Percentiles rank a stretch among this genome's conserved stretches.
These are phyloP conservation scores for Rhabdomys dilectus DNA, from an alignment of 2,113 vertebrate species.

Conservation along the genomic window DNA sequence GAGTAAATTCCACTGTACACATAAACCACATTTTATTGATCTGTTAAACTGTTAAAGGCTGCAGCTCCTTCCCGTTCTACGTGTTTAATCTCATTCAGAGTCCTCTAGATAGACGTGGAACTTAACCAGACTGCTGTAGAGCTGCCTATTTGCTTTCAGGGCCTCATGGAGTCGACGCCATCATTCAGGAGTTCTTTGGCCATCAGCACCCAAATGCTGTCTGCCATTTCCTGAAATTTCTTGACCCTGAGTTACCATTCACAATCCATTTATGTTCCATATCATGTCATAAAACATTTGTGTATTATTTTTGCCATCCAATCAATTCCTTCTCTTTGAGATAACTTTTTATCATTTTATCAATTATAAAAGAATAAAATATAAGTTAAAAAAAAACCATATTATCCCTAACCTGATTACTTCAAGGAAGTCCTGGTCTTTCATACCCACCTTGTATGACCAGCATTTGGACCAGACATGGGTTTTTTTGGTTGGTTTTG, in stretches of 20 bases:
- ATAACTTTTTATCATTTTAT: not conserved
- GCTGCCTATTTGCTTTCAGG: not conserved
- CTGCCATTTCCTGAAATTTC: not conserved
- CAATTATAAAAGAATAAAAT: not conserved
- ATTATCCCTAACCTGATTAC: not conserved
- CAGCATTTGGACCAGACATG: not conserved
- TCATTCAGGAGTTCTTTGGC: not conserved
- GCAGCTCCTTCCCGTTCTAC: not conserved
- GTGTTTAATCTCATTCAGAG: not conserved
- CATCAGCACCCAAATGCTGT: not conserved
- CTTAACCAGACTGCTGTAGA: not conserved
- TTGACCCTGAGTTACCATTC: not conserved
- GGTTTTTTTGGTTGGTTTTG: no score
- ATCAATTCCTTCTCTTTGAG: not conserved
- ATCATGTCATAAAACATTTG: not conserved
- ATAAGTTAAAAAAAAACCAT: not conserved
- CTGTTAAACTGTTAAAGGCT: not conserved
- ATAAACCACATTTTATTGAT: not conserved
- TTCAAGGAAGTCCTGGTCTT: not conserved
- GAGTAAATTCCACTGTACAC: not conserved
- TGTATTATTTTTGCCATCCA: not conserved
- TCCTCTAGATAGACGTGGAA: not conserved
- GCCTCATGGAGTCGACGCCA: not conserved
- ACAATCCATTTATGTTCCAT: not conserved
- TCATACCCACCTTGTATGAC: not conserved